These are phyloP conservation scores for Carollia perspicillata DNA, from an alignment of 2,113 vertebrate genomes.

Conservation along the genomic window DNA sequence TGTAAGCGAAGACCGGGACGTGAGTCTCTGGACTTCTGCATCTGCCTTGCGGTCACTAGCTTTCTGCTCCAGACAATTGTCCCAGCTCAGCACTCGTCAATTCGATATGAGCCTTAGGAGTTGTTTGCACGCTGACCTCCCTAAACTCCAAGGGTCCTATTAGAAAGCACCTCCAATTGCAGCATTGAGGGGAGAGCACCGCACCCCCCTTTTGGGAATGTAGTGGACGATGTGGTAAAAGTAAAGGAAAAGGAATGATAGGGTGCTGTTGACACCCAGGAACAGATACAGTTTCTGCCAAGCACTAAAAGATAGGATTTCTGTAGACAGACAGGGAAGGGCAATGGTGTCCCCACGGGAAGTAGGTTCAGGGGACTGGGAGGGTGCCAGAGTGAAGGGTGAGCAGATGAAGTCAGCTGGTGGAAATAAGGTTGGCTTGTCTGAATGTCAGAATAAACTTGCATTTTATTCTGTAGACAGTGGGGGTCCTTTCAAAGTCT, in stretches of 20 bases:
- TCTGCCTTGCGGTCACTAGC: neutral
- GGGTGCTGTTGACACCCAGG: neutral
- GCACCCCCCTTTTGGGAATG: neutral
- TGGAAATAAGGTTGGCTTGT: neutral
- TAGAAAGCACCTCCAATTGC: neutral
- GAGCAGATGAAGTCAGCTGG: neutral
- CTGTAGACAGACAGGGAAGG: neutral
- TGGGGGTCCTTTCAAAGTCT: neutral
- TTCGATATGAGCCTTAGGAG: neutral
- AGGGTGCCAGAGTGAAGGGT: neutral
- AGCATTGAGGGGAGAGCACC: neutral
- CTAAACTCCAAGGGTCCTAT: neutral
- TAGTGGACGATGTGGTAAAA: neutral
- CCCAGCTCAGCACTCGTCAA: neutral
- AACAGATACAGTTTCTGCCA: neutral
- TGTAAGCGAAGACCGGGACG: neutral
- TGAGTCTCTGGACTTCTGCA: neutral
- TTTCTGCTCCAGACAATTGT: neutral
- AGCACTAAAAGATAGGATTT: neutral
- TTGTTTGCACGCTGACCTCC: neutral
- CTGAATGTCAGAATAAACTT: neutral
- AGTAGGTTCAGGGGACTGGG: neutral
- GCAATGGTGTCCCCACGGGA: neutral
- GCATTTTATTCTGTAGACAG: neutral
- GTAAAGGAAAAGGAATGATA: neutral